phyloP scores from a whole-genome alignment of 2,888 invertebrate genomes.

The Drosophila infuscata region DNA sequence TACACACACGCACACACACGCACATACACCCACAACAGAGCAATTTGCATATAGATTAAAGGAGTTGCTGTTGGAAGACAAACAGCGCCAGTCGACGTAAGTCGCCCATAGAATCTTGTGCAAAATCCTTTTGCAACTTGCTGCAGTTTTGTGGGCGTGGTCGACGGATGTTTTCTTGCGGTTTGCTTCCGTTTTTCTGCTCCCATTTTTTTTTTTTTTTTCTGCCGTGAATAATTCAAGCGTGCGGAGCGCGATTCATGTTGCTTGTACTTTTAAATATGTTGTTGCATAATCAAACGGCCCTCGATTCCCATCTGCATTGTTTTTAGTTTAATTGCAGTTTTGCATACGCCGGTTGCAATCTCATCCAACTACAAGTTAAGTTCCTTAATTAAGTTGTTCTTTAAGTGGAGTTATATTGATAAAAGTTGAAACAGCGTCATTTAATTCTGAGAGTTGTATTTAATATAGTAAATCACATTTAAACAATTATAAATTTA shows the following conservation, averaged over 20 bases:
- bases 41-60: conserved; percentile 69
- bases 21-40: conserved; percentile 12
- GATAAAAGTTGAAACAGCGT: too few species aligned
- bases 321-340: conserved; percentile 44
- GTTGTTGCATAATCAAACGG: conserved; percentile 47
- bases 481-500: neutral
- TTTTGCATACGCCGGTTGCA: conserved; percentile 2
- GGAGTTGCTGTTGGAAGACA: conserved; percentile 51
- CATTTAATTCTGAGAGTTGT: neutral
- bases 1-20: conserved; percentile 12
- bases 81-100: conserved; percentile 40
- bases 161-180: conserved; percentile 26
- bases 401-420: neutral
- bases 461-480: neutral
- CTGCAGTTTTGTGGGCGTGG: conserved; percentile 37
- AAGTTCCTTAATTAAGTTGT: neutral
- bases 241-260: conserved; percentile 5
- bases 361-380: neutral
- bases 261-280: conserved; percentile 40
- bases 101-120: conserved; percentile 50
- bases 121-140: conserved; percentile 3
- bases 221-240: conserved; percentile 27
- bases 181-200: conserved; percentile 23
- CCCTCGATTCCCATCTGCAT: conserved; percentile 36
- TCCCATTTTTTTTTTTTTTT: conserved; percentile 1